Percentiles rank a stretch among this genome's conserved stretches.
phyloP scores from a whole-genome alignment of 2,797 vertebrate species.

The Rhincodon typus region DNA sequence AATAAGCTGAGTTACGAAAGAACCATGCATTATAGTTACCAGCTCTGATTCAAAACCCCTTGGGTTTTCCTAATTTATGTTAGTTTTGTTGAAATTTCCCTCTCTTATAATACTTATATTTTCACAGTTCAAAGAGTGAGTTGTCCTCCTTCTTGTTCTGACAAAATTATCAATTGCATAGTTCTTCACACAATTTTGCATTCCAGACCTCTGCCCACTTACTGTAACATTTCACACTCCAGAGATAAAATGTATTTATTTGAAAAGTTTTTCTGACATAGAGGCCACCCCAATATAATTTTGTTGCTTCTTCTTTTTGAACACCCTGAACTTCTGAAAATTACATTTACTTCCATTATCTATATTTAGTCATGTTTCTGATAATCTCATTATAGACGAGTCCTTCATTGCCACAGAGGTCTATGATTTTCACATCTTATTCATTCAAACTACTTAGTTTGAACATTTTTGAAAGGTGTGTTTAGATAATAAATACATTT shows the following conservation, averaged over 20 bases:
- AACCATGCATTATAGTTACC: neutral
- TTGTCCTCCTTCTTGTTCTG: neutral
- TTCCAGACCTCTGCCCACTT: neutral
- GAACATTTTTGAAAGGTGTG: neutral
- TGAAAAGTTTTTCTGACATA: too few species aligned
- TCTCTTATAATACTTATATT: neutral
- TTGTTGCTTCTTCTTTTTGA: neutral
- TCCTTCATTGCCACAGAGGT: neutral
- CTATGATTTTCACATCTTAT: neutral
- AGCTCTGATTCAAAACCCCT: neutral
- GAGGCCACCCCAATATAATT: neutral
- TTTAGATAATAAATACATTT: neutral
- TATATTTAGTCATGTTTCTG: neutral
- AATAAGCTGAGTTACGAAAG: neutral
- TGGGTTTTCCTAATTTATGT: neutral
- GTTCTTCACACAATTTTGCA: neutral
- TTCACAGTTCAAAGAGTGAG: neutral
- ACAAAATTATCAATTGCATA: neutral
- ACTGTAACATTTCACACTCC: neutral
- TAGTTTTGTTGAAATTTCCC: neutral
- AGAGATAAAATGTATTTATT: neutral
- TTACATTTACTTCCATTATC: neutral
- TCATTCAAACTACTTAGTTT: neutral
- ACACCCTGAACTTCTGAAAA: neutral
- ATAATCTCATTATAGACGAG: neutral